Conservation (phyloP, 2,888 invertebrate species). For the Anaspis maculata region DNA sequence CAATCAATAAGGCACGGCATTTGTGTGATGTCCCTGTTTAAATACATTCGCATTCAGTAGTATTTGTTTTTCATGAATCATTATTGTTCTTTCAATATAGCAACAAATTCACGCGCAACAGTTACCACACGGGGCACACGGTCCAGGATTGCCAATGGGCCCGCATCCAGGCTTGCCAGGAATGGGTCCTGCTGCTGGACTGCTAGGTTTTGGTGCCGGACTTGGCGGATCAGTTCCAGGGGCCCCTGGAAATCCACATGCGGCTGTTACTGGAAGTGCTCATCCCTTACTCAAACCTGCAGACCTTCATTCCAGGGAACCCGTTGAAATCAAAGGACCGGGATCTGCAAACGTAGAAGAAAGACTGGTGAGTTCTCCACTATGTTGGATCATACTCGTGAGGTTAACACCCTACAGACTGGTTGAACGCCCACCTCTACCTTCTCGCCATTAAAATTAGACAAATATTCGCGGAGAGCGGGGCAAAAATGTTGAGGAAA, state of each 20-base stretch:
- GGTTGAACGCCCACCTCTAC: no score
- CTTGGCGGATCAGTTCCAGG: constrained; percentile 28
- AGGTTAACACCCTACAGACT: not conserved
- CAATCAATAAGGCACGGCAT: no score
- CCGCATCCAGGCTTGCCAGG: constrained; percentile 39
- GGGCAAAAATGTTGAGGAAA: no score
- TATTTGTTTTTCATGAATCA: no score
- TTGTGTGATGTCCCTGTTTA: no score
- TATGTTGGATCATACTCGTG: not conserved
- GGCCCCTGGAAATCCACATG: constrained; percentile 31
- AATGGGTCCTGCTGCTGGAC: constrained; percentile 34
- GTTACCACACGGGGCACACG: constrained; percentile 40
- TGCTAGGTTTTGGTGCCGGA: constrained; percentile 32
- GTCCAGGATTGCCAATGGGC: constrained; percentile 38
- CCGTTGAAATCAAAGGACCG: constrained; percentile 35
- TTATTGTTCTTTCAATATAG: no score
- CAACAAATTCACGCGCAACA: constrained; percentile 43
- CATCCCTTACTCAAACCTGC: constrained; percentile 40
- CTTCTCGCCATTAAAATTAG: no score
- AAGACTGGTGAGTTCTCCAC: constrained; percentile 42
- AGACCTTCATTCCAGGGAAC: constrained; percentile 34
- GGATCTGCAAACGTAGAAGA: constrained; percentile 39
- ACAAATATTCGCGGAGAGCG: no score
- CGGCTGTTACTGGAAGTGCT: constrained; percentile 29
- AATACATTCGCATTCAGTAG: no score